These are phyloP conservation scores for Darevskia mixta DNA, from an alignment of 2,797 vertebrate genomes.

Conservation along the genomic window DNA sequence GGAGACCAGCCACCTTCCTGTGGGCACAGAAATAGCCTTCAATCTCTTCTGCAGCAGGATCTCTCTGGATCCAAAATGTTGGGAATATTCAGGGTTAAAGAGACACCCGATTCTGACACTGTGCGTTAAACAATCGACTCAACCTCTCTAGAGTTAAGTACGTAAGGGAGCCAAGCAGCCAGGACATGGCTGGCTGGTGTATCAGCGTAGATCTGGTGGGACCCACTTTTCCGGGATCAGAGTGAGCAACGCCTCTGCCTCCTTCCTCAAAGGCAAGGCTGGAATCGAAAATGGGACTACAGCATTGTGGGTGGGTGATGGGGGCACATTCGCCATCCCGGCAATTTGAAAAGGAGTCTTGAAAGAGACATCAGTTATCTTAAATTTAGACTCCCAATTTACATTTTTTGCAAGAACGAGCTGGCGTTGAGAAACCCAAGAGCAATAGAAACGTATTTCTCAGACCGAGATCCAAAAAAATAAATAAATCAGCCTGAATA, in stretches of 20 bases:
- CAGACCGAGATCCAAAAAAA: not conserved
- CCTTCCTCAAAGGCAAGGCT: not conserved
- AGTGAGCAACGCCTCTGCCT: not conserved
- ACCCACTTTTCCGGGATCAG: not conserved
- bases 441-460: not conserved
- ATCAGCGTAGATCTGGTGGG: not conserved
- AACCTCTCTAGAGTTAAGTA: not conserved
- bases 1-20: not conserved
- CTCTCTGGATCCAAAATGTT: not conserved
- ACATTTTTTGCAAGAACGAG: slow-evolving; percentile 34
- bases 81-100: not conserved
- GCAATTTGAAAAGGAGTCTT: slow-evolving; percentile 34
- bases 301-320: slow-evolving; percentile 2
- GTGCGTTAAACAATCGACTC: not conserved
- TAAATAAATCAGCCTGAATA: slow-evolving; percentile 1
- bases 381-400: slow-evolving; percentile 20
- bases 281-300: not conserved
- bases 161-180: not conserved
- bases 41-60: not conserved
- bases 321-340: slow-evolving; percentile 19
- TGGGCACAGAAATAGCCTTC: not conserved
- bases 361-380: slow-evolving; percentile 26
- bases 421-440: slow-evolving; percentile 29
- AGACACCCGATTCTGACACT: too few relatives aligned
- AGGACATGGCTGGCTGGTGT: not conserved